A percentile compares a stretch with the other conserved stretches of the same genome.
Evolutionary conservation across 2,797 vertebrate genomes (phyloP).

Genomic region (Sylvilagus floridanus): DNA sequence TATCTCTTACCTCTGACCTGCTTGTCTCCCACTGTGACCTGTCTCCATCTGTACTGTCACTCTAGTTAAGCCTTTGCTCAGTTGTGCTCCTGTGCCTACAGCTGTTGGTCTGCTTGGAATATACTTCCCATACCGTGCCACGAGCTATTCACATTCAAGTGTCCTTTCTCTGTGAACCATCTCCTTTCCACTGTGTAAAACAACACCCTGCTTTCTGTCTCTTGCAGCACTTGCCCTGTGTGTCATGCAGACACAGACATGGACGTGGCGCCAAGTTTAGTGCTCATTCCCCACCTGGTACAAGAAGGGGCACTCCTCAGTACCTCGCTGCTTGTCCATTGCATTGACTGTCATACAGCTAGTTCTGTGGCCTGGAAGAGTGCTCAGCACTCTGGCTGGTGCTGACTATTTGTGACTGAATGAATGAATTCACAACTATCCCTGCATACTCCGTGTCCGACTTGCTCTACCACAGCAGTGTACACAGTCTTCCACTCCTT

Average conservation of each 20-base stretch:
- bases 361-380: not conserved
- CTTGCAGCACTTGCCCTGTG: too few relatives aligned
- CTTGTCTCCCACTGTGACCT: not conserved
- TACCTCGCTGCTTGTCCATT: not conserved
- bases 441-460: not conserved
- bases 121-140: rapidly evolving
- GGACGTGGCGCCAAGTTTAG: not conserved
- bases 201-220: not conserved
- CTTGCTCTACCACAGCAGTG: not conserved
- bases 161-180: not conserved
- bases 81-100: not conserved
- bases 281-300: not conserved
- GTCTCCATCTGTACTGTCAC: not conserved
- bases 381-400: not conserved
- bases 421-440: not conserved
- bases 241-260: rapidly evolving
- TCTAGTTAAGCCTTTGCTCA: not conserved
- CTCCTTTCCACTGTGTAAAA: not conserved
- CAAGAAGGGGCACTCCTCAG: not conserved
- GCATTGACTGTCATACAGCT: not conserved
- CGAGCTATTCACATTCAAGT: rapidly evolving
- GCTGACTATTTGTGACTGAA: not conserved
- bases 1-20: not conserved
- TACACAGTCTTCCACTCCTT: not conserved
- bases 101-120: not conserved